A percentile compares a stretch with the other conserved stretches of the same genome.
phyloP scores from a whole-genome alignment of 2,797 vertebrate genomes.

The Danio kyathit region DNA sequence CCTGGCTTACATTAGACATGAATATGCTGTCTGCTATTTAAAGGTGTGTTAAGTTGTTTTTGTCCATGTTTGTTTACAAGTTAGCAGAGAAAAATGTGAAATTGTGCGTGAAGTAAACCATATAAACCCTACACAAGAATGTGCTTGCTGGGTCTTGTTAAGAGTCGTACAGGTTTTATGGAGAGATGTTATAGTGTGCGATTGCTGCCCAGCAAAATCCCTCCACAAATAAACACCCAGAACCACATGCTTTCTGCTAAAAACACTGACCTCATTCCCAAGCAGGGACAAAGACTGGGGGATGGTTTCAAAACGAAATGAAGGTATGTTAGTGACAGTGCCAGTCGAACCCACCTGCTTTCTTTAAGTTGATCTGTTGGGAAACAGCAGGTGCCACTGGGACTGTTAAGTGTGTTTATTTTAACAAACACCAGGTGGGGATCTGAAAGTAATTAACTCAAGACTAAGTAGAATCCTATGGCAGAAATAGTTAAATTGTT shows the following conservation, averaged over 20 bases:
- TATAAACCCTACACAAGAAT: conserved; percentile 49
- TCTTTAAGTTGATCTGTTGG: conserved; percentile 35
- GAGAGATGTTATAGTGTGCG: conserved; percentile 50
- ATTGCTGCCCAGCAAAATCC: conserved; percentile 42
- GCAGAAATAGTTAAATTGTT: too few relatives aligned
- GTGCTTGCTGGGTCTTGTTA: conserved; percentile 46
- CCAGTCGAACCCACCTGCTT: conserved; percentile 55
- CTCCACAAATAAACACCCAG: conserved; percentile 56
- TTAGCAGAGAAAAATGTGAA: conserved; percentile 32
- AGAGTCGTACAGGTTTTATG: conserved; percentile 38
- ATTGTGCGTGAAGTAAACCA: conserved; percentile 22
- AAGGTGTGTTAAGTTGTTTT: conserved; percentile 34
- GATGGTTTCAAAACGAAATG: conserved; percentile 43
- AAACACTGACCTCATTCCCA: conserved; percentile 66
- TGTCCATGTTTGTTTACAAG: conserved; percentile 28
- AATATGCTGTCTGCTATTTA: neutral
- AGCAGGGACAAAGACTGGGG: conserved; percentile 18
- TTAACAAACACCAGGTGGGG: conserved; percentile 64
- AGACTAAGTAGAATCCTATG: conserved; percentile 50
- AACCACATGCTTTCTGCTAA: conserved; percentile 66
- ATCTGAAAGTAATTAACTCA: conserved; percentile 54
- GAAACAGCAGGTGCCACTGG: conserved; percentile 32
- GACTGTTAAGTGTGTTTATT: conserved; percentile 72
- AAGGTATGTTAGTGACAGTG: conserved; percentile 28
- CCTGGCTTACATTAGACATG: conserved; percentile 5